These are phyloP conservation scores for Carlito syrichta DNA, from an alignment of 2,113 vertebrate species.

Conservation along the genomic window DNA sequence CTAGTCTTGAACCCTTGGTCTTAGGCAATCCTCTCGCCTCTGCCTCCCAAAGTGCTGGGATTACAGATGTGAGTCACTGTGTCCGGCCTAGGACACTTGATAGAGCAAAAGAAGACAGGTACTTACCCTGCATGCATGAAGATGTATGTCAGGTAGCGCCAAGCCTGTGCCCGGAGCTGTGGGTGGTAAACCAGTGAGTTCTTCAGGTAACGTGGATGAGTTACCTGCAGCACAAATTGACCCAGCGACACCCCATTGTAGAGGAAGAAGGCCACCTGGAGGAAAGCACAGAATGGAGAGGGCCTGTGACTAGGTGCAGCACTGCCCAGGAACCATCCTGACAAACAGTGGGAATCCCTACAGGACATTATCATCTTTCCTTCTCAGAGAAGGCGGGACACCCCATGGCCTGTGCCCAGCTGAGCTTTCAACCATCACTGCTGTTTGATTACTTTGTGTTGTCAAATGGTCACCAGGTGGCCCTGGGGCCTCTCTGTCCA, in stretches of 20 bases:
- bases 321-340: neutral
- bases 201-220: conserved; percentile 92
- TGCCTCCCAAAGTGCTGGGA: no score
- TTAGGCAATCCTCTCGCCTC: no score
- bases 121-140: conserved; percentile 99
- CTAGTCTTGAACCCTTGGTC: no score
- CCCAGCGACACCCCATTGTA: conserved; percentile 93
- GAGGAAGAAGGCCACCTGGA: conserved; percentile 93
- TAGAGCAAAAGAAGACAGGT: neutral
- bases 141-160: conserved; percentile 96
- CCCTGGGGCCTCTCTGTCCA: neutral
- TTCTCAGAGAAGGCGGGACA: neutral
- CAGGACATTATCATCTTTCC: neutral
- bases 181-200: conserved; percentile 94
- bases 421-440: neutral
- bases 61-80: no score
- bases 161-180: conserved; percentile 93
- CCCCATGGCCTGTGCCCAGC: accelerated
- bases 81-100: no score
- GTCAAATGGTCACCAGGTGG: neutral
- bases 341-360: neutral
- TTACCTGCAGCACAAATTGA: conserved; percentile 95
- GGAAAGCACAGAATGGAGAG: neutral
- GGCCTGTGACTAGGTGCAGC: neutral
- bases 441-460: neutral